Evolutionary conservation across 2,113 vertebrate species (phyloP).

Genomic region (Scophthalmus maximus): DNA sequence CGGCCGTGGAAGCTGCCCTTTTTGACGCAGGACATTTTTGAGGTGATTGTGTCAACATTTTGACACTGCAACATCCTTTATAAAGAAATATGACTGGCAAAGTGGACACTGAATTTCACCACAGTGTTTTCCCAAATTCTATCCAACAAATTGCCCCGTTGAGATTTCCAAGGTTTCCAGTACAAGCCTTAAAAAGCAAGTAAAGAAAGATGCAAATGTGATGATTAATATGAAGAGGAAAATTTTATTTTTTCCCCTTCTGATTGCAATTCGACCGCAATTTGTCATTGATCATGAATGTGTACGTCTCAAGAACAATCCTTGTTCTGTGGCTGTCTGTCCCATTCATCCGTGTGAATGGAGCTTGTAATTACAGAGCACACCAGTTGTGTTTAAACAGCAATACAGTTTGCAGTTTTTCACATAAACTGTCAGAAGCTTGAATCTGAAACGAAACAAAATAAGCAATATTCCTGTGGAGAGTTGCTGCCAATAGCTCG

Average conservation of each 20-base stretch:
- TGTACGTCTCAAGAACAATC: slow-evolving; percentile 52
- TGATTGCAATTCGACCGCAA: slow-evolving; percentile 64
- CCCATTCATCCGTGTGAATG: slow-evolving; percentile 63
- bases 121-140: slow-evolving; percentile 71
- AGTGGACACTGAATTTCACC: slow-evolving; percentile 64
- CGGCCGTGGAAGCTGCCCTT: slow-evolving; percentile 33
- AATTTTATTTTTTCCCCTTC: slow-evolving; percentile 17
- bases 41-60: slow-evolving; percentile 79
- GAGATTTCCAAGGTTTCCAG: slow-evolving; percentile 70
- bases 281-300: slow-evolving; percentile 56
- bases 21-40: slow-evolving; percentile 79
- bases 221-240: slow-evolving; percentile 53
- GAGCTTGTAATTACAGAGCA: slow-evolving; percentile 75
- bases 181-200: slow-evolving; percentile 32
- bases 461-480: slow-evolving; percentile 80
- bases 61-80: slow-evolving; percentile 64
- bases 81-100: slow-evolving; percentile 63
- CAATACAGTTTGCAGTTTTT: slow-evolving; percentile 77
- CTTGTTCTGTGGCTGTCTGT: slow-evolving; percentile 54
- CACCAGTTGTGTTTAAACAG: slow-evolving; percentile 73
- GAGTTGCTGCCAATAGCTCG: slow-evolving; percentile 75
- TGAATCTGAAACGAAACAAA: slow-evolving; percentile 81
- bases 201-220: slow-evolving; percentile 49
- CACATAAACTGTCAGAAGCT: slow-evolving; percentile 81
- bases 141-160: slow-evolving; percentile 64